These are phyloP conservation scores for Proisotoma minuta DNA, from an alignment of 2,888 invertebrate genomes.

Conservation along the genomic window DNA sequence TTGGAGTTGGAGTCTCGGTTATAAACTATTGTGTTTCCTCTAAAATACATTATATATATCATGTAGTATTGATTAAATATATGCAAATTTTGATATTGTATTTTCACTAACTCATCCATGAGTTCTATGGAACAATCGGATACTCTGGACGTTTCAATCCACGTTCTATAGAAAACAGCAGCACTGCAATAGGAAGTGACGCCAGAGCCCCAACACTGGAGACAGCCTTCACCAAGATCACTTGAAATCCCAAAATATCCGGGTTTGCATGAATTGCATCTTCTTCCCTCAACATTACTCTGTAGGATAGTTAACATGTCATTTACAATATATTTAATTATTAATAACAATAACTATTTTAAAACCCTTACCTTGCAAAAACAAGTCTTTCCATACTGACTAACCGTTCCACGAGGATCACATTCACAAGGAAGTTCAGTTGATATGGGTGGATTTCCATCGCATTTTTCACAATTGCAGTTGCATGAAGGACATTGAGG, in stretches of 20 bases:
- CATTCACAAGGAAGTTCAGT: conserved; percentile 22
- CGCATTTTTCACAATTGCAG: background rate
- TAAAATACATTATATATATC: background rate
- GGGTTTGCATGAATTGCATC: conserved; percentile 32
- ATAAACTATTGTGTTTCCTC: conserved; percentile 20
- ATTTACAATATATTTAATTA: background rate
- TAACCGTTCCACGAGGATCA: conserved; percentile 30
- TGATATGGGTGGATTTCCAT: background rate
- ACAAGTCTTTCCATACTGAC: conserved; percentile 17
- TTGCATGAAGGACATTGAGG: conserved; percentile 16
- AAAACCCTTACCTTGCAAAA: conserved; percentile 24
- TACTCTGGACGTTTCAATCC: conserved; percentile 3
- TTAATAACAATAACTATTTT: background rate
- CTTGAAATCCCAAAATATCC: conserved; percentile 38
- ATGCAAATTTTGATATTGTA: no score
- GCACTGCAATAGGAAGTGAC: conserved; percentile 27
- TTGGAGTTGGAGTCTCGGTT: conserved; percentile 4
- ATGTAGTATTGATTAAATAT: background rate
- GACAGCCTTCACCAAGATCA: conserved; percentile 26
- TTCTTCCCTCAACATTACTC: conserved; percentile 33
- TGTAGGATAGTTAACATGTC: background rate
- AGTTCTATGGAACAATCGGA: conserved; percentile 23
- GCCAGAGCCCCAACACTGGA: conserved; percentile 36
- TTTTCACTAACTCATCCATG: conserved; percentile 16
- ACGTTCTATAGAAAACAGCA: conserved; percentile 21